Base-by-base conservation (phyloP, 2,113 vertebrate species). In the Macrotis lagotis region DNA sequence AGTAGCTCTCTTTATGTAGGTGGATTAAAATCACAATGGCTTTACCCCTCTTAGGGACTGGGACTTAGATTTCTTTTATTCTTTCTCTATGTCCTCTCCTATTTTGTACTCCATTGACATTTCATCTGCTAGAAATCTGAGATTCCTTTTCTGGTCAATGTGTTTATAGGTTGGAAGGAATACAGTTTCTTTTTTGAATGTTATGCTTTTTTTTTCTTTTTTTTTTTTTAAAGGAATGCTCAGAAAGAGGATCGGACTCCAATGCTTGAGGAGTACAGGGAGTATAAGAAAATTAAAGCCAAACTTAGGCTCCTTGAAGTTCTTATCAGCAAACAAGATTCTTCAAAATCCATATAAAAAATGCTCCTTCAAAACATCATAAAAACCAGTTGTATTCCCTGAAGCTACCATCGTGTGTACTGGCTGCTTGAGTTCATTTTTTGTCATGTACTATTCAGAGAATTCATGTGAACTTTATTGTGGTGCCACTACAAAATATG, bases 281-380 rank as follows among this genome's bases (percentile, higher is more conserved):
- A 99, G 95, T 99, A 99, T 98, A 99, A 99, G 98, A 99, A 99
- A 98, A 99, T 99, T 97, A 99, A 99, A 98, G 99, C 99, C 98
- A 99, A 99, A 91, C 99, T 99, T 50, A 99, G 99, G 96, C 99
- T 99, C 96, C 98, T 99, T 97, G 99, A 99, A 98, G 99, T 99
- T 97, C 99, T 99, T 96, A 99, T 99, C 99, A 99, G 99, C 99
- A 99, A 99, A 98, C 99, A 99, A 97, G 99, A 99, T 98, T 99
- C 99, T 98, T 99, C 99, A 98, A 99, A 99, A 98, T 99, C 99
- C 91, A 99, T 99, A 98, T 99, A 99, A 98, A 98, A 97, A 92
- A 0, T 90, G 24, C 95, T 98, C 94, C 97, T 98, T 97, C 97
- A 96, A 97, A 96, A 88, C 96, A 94, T 92, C 96, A 93, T 97